Evolutionary conservation across 2,888 invertebrate species (phyloP).

Genomic region (Xylota segnis): DNA sequence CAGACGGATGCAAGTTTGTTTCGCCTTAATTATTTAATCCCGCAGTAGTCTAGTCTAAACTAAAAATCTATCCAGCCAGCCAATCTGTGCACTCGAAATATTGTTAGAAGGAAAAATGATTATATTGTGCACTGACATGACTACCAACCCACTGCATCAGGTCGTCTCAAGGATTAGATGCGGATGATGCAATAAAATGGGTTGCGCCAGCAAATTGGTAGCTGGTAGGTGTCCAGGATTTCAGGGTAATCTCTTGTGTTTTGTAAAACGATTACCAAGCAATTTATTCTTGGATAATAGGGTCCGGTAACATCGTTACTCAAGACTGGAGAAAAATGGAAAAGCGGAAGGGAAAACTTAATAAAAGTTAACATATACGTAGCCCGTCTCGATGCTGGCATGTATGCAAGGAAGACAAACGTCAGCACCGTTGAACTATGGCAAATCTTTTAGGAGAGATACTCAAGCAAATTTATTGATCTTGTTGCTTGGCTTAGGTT

Average conservation of each 20-base stretch:
- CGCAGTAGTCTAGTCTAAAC: slow-evolving; percentile 22
- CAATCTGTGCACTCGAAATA: slow-evolving; percentile 44
- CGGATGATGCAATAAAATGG: slow-evolving; percentile 47
- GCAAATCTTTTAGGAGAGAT: slow-evolving; percentile 16
- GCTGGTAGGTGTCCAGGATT: slow-evolving; percentile 67
- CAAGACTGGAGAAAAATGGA: slow-evolving; percentile 37
- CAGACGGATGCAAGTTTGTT: slow-evolving; percentile 42
- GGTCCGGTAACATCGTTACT: slow-evolving; percentile 69
- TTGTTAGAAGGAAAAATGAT: slow-evolving; percentile 62
- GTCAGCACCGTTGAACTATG: slow-evolving; percentile 24
- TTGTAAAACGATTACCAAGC: slow-evolving; percentile 79
- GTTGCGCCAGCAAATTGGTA: slow-evolving; percentile 52
- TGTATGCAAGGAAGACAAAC: slow-evolving; percentile 38
- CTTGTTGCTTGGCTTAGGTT: slow-evolving; percentile 53
- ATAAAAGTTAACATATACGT: slow-evolving; percentile 41
- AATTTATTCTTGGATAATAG: slow-evolving; percentile 78
- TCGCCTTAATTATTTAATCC: slow-evolving; percentile 69
- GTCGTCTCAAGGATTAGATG: slow-evolving; percentile 47
- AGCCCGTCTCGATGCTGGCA: slow-evolving; percentile 6
- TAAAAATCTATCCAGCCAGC: slow-evolving; percentile 4
- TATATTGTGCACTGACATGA: slow-evolving; percentile 39
- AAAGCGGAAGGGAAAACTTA: slow-evolving; percentile 7
- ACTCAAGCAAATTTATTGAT: slow-evolving; percentile 57
- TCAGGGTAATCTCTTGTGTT: slow-evolving; percentile 77
- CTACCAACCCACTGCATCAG: slow-evolving; percentile 17